Percentiles rank a stretch among this genome's conserved stretches.
Conservation (phyloP, 2,888 invertebrate species). For the Nomada lathburiana region DNA sequence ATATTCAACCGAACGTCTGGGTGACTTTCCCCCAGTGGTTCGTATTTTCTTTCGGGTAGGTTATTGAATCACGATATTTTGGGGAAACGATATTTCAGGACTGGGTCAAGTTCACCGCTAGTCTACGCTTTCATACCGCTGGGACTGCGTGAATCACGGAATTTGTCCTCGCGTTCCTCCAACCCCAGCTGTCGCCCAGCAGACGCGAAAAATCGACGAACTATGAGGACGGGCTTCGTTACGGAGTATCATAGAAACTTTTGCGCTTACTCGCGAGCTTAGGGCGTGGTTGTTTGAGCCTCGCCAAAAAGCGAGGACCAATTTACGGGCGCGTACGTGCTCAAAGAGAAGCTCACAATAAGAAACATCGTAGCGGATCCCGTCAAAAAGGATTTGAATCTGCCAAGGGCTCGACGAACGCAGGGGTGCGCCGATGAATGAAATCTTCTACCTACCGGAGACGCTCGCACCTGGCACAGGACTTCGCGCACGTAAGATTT, state of each 20-base stretch:
- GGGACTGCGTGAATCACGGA: slow-evolving; percentile 2
- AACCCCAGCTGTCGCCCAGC: background rate
- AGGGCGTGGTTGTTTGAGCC: background rate
- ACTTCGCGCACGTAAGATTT: slow-evolving; percentile 7
- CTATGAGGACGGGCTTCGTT: background rate
- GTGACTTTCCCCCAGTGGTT: background rate
- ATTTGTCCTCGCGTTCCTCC: background rate
- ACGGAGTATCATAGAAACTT: slow-evolving; percentile 10
- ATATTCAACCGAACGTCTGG: slow-evolving; percentile 16
- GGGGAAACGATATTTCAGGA: slow-evolving; percentile 55
- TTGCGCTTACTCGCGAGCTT: background rate
- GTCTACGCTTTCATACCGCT: background rate
- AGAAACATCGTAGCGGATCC: too few species aligned
- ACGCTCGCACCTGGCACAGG: background rate
- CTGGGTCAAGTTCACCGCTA: slow-evolving; percentile 66
- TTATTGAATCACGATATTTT: slow-evolving; percentile 36
- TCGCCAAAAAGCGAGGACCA: background rate
- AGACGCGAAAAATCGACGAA: slow-evolving; percentile 15
- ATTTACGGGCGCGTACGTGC: background rate
- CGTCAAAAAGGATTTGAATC: slow-evolving; percentile 13
- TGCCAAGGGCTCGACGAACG: background rate
- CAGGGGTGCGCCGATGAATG: background rate
- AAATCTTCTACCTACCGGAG: slow-evolving; percentile 15
- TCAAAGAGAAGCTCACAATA: background rate
- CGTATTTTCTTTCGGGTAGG: slow-evolving; percentile 16